Conservation (phyloP, 2,888 invertebrate genomes). For the Enoplolaimus lenunculus region DNA sequence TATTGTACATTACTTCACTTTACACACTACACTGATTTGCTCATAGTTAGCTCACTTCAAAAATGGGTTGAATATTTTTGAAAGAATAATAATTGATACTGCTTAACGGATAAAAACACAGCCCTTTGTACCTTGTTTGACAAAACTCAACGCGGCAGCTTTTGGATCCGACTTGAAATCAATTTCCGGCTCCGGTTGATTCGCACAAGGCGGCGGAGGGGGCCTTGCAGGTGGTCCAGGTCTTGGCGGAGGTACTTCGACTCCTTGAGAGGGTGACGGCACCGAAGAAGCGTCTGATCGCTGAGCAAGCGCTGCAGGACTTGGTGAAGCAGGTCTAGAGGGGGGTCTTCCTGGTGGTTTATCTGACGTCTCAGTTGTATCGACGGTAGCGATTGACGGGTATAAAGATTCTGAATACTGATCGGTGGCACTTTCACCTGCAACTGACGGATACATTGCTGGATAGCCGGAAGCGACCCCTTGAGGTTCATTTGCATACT, state of each 20-base stretch:
- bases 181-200: constrained; percentile 7
- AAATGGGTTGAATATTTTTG: too few relatives aligned
- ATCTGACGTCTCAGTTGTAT: not conserved
- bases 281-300: not conserved
- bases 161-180: not conserved
- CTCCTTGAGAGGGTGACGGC: not conserved
- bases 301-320: not conserved
- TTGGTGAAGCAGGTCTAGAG: constrained; percentile 1
- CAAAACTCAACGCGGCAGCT: not conserved
- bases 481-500: not conserved
- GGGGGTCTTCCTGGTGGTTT: too few relatives aligned
- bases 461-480: not conserved
- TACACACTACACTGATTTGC: too few relatives aligned
- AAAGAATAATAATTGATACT: too few relatives aligned
- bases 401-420: too few relatives aligned
- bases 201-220: not conserved
- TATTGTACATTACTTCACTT: too few relatives aligned
- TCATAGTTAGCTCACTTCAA: too few relatives aligned
- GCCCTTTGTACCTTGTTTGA: not conserved
- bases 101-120: too few relatives aligned
- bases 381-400: too few relatives aligned
- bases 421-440: too few relatives aligned
- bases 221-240: not conserved
- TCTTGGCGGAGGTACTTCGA: not conserved
- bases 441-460: not conserved